These are phyloP conservation scores for Carettochelys insculpta DNA, from an alignment of 2,113 vertebrate genomes.

Conservation along the genomic window DNA sequence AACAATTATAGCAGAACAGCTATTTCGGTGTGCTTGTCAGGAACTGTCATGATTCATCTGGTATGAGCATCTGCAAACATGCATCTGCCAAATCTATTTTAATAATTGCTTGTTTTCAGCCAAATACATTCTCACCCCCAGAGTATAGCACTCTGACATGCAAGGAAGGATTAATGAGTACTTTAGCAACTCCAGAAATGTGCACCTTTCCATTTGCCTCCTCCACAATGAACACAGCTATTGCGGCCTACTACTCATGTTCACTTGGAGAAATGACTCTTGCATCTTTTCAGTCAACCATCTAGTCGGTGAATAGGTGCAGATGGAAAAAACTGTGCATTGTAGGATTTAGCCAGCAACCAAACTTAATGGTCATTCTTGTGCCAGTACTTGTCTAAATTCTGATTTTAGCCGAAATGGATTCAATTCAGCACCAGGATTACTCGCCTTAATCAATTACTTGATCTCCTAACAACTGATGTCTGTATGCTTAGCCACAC, in stretches of 20 bases:
- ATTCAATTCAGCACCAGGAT: background rate
- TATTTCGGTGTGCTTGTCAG: constrained; percentile 62
- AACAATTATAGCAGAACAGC: constrained; percentile 37
- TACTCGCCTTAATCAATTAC: background rate
- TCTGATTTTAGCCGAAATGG: background rate
- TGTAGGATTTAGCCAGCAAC: background rate
- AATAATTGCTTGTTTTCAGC: constrained; percentile 63
- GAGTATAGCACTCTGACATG: constrained; percentile 54
- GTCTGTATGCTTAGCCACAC: background rate
- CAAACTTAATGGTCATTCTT: background rate
- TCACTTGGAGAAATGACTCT: background rate
- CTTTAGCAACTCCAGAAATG: constrained; percentile 46
- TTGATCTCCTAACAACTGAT: background rate
- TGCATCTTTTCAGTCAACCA: background rate
- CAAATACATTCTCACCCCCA: constrained; percentile 53
- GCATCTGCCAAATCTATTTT: constrained; percentile 67
- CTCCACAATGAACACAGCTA: constrained; percentile 26
- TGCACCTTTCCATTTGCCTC: constrained; percentile 19
- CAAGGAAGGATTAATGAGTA: constrained; percentile 57
- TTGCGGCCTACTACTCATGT: background rate
- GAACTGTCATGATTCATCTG: constrained; percentile 66
- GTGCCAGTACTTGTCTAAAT: background rate
- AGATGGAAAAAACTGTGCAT: background rate
- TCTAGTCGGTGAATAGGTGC: background rate
- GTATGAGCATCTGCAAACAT: constrained; percentile 69